Evolutionary conservation across 2,888 invertebrate species (phyloP), one percentile per base, ranked within the genome.

Genomic region (Oligia latruncula): DNA sequence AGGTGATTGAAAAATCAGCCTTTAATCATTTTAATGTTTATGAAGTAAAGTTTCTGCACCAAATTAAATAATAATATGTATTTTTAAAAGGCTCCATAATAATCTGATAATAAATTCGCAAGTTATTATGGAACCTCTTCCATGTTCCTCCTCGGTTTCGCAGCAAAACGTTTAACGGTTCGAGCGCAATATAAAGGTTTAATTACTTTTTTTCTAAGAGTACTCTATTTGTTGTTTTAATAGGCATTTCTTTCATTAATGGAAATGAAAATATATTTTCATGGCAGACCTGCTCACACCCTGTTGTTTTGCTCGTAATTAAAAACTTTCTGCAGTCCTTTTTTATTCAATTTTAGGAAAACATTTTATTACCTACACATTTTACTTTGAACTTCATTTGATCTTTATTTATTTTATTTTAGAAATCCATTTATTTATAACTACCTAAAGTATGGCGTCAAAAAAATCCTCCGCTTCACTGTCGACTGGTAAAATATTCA

Each of bases 221-320:
- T 84, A 75, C 84, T 85, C 85, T 88, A 89, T 91, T 90, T 89
- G 85, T 86, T 89, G 68, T 65, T 87, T 87, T 89, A 90, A 90
- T 87, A 83, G 88, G 78, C 78, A 86, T 88, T 88, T 80, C 80
- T 89, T 89, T 89, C 88, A 86, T 89, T 87, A 88, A 77, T 86
- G 43, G 62, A 82, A 77, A 79, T 82, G 77, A 78, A 87, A 83
- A 87, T 72, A 82, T 73, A 80, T 77, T 82, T 87, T 84, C 71
- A 87, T 82, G 43, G 84, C 66, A 62, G 72, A 17, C 72, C 67
- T 76, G 52, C 62, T 46, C 17, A 74, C 35, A 55, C 62, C 43
- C 11, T 65, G 58, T 64, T 81, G 68, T 77, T 86, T 67, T 73
- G 67, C 68, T 70, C 17, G n/a, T 73, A 58, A 78, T 81, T 73